Evolutionary conservation across 2,113 vertebrate genomes (phyloP).

Genomic region (Hepsetus odoe): DNA sequence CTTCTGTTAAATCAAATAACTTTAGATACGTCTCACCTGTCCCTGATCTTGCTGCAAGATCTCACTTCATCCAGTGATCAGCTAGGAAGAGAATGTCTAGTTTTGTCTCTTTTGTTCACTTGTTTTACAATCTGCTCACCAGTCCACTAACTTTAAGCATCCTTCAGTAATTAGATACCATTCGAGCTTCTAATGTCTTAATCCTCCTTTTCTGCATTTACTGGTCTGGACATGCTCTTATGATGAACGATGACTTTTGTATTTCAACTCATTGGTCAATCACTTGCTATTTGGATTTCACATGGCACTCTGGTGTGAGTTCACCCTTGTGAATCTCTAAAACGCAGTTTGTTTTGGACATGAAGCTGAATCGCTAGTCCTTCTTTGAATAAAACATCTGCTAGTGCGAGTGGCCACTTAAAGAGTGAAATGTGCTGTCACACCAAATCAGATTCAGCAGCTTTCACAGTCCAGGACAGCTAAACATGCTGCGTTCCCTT

Average conservation of each 20-base stretch:
- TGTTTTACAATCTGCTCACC: no score
- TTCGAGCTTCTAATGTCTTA: no score
- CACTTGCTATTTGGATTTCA: background rate
- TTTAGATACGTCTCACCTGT: no score
- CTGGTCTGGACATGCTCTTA: background rate
- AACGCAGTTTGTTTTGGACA: slow-evolving; percentile 3
- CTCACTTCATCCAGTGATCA: no score
- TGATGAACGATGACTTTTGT: background rate
- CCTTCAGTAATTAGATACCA: no score
- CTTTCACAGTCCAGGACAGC: background rate
- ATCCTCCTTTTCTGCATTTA: background rate
- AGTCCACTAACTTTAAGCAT: no score
- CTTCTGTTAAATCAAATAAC: no score
- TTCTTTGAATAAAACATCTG: background rate
- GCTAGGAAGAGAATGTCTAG: no score
- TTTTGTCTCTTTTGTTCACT: no score
- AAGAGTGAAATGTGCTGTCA: slow-evolving; percentile 22
- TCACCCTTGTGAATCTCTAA: background rate
- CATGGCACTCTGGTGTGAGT: background rate
- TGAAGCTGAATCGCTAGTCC: background rate
- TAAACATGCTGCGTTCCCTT: background rate
- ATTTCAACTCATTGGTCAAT: background rate
- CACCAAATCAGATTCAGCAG: background rate
- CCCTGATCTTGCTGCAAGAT: no score
- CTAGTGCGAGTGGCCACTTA: background rate